phyloP scores from a whole-genome alignment of 2,797 vertebrate species.

The Parauchenoglanis ngamensis region DNA sequence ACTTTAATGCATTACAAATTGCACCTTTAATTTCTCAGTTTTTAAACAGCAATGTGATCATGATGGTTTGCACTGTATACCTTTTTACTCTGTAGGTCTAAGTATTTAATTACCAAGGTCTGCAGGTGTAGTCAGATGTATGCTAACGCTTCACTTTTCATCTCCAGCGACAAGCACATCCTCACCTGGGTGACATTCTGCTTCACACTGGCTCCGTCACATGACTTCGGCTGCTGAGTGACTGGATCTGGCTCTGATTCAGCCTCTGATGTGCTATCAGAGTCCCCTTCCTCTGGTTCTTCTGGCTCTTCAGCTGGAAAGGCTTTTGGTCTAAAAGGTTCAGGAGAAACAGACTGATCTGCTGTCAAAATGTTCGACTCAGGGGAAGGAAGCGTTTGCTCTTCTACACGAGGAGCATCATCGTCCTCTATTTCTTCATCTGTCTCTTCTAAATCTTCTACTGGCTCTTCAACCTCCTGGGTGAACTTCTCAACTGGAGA shows the following conservation, averaged over 20 bases:
- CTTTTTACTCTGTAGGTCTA: neutral
- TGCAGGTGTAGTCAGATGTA: neutral
- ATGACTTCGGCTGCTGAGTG: constrained; percentile 70
- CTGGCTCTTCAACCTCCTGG: constrained; percentile 50
- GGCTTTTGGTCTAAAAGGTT: neutral
- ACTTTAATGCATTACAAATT: neutral
- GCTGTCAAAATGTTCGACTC: constrained; percentile 9
- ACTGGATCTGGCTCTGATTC: constrained; percentile 57
- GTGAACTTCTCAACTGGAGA: constrained; percentile 44
- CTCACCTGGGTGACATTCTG: constrained; percentile 66
- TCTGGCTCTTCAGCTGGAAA: constrained; percentile 11
- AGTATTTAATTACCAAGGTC: neutral
- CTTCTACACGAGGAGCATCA: constrained; percentile 33
- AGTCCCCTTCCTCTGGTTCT: constrained; percentile 36
- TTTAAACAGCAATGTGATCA: neutral
- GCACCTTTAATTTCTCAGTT: neutral
- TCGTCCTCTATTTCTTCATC: constrained; percentile 51
- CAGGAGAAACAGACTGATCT: neutral
- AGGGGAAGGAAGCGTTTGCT: constrained; percentile 53
- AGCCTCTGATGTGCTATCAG: constrained; percentile 40
- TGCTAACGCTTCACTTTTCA: neutral
- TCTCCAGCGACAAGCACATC: neutral
- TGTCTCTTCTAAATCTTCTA: constrained; percentile 50
- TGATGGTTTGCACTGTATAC: neutral
- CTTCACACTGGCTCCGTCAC: constrained; percentile 40